These are phyloP conservation scores for Carcina quercana DNA, from an alignment of 2,888 invertebrate genomes.

Conservation along the genomic window DNA sequence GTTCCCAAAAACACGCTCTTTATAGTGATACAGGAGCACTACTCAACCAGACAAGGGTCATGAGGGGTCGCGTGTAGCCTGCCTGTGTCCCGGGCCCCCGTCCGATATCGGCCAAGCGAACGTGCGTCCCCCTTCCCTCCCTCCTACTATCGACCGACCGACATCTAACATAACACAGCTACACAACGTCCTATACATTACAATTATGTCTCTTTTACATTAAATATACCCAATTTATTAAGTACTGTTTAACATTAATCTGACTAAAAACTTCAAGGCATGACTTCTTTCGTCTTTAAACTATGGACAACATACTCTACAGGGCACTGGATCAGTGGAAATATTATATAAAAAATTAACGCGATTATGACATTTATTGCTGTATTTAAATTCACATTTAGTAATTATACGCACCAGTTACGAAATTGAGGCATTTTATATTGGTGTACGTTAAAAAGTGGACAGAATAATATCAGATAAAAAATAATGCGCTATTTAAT, in stretches of 20 bases:
- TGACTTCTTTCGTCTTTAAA: slow-evolving; percentile 65
- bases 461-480: slow-evolving; percentile 60
- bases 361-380: slow-evolving; percentile 52
- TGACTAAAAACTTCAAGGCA: slow-evolving; percentile 71
- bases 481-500: slow-evolving; percentile 47
- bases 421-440: slow-evolving; percentile 50
- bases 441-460: slow-evolving; percentile 52
- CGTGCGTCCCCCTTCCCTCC: slow-evolving; percentile 16
- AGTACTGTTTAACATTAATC: slow-evolving; percentile 68
- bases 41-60: too few relatives aligned
- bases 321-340: slow-evolving; percentile 70
- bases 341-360: slow-evolving; percentile 62
- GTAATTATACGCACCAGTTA: slow-evolving; percentile 60
- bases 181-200: slow-evolving; percentile 49
- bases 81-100: slow-evolving; percentile 1
- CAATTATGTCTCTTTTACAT: slow-evolving; percentile 46
- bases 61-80: too few relatives aligned
- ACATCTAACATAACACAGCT: slow-evolving; percentile 37
- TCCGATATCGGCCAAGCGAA: slow-evolving; percentile 1
- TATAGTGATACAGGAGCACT: too few relatives aligned
- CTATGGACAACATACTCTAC: slow-evolving; percentile 71
- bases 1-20: too few relatives aligned
- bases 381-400: slow-evolving; percentile 61
- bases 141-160: slow-evolving; percentile 18
- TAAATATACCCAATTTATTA: slow-evolving; percentile 56